These are phyloP conservation scores for Pristis pectinata DNA, from an alignment of 2,797 vertebrate species.

Conservation along the genomic window DNA sequence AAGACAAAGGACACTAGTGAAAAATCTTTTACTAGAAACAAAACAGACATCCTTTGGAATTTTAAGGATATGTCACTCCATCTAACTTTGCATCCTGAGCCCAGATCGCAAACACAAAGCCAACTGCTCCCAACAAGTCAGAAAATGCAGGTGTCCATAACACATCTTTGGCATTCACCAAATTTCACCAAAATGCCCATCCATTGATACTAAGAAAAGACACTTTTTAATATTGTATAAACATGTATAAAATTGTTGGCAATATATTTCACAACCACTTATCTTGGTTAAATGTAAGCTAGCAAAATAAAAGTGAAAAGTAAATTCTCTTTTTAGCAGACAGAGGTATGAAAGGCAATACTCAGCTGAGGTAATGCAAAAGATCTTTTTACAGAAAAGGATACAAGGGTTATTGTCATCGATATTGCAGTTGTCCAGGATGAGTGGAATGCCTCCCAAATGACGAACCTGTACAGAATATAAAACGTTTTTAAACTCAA, in stretches of 20 bases:
- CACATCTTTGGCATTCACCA: not conserved
- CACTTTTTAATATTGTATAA: not conserved
- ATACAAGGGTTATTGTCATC: slow-evolving; percentile 98
- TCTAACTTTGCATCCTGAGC: not conserved
- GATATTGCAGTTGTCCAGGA: slow-evolving; percentile 87
- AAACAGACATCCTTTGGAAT: not conserved
- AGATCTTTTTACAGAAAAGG: slow-evolving; percentile 57
- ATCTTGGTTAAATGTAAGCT: not conserved
- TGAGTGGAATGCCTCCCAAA: slow-evolving; percentile 81
- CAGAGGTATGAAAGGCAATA: not conserved
- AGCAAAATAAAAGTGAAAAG: not conserved
- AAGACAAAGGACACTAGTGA: too few relatives aligned
- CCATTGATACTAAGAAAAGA: not conserved
- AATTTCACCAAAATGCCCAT: not conserved
- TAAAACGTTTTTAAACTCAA: not conserved
- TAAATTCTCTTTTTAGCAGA: not conserved
- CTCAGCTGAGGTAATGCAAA: not conserved
- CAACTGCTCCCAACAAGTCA: not conserved
- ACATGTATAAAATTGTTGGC: not conserved
- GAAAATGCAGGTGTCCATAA: not conserved
- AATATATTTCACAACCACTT: not conserved
- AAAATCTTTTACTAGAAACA: too few relatives aligned
- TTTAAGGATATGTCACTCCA: not conserved
- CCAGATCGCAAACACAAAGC: not conserved
- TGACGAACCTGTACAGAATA: slow-evolving; percentile 68